Evolutionary conservation across 2,113 vertebrate genomes (phyloP).

Genomic region (Oncorhynchus masou): DNA sequence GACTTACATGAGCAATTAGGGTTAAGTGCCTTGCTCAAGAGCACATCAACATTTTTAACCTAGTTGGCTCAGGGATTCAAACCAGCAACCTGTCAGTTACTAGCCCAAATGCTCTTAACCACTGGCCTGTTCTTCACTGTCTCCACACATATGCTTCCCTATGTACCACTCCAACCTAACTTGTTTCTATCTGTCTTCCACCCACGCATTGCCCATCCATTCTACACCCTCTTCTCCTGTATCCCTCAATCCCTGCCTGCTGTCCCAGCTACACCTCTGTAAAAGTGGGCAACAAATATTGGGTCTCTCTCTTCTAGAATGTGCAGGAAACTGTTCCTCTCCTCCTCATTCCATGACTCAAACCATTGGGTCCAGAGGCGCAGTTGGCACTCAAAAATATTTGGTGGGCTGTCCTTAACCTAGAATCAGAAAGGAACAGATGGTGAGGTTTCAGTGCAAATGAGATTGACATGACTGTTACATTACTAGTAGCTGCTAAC

Average conservation of each 20-base stretch:
- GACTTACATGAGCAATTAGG: too few relatives aligned
- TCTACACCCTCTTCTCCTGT: background rate
- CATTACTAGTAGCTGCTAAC: background rate
- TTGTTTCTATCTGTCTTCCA: background rate
- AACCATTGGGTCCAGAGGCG: conserved; percentile 92
- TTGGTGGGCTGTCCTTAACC: conserved; percentile 79
- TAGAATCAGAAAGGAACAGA: conserved; percentile 24
- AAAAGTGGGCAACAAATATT: conserved; percentile 80
- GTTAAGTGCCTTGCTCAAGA: too few relatives aligned
- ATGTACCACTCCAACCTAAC: background rate
- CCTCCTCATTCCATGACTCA: conserved; percentile 83
- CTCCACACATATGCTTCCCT: background rate
- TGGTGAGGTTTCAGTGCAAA: too few relatives aligned
- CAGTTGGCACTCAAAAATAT: conserved; percentile 88
- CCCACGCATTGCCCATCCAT: background rate
- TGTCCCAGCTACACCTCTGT: conserved; percentile 78
- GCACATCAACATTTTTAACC: too few relatives aligned
- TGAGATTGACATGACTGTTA: background rate
- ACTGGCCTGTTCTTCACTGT: background rate
- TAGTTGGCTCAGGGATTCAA: too few relatives aligned
- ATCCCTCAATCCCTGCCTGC: conserved; percentile 73
- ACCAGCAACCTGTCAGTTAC: too few relatives aligned
- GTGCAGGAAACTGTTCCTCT: conserved; percentile 83
- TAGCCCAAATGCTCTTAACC: too few relatives aligned
- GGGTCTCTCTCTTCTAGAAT: conserved; percentile 79